Evolutionary conservation across 2,797 vertebrate genomes (phyloP).

Genomic region (Cryptoprocta ferox): DNA sequence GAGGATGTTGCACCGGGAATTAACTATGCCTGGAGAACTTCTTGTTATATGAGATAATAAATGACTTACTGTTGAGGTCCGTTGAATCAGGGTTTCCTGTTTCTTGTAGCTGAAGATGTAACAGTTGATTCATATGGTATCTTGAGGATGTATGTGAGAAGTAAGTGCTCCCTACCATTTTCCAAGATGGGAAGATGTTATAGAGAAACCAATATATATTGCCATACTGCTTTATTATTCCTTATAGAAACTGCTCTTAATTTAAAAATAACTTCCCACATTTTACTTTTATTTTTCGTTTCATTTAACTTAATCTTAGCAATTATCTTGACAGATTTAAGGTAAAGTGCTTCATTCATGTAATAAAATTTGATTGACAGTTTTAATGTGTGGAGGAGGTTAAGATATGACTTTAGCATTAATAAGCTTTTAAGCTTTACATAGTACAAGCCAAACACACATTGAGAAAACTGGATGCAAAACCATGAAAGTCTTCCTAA

Average conservation of each 20-base stretch:
- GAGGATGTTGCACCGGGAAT: not conserved
- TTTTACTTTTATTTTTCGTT: constrained; percentile 77
- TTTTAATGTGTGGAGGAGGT: constrained; percentile 74
- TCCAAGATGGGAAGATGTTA: constrained; percentile 53
- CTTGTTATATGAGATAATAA: constrained; percentile 1
- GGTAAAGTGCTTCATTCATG: constrained; percentile 78
- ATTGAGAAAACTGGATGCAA: constrained; percentile 56
- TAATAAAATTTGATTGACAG: constrained; percentile 78
- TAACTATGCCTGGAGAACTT: not conserved
- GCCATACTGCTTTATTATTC: not conserved
- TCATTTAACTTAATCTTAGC: constrained; percentile 78
- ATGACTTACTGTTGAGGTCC: not conserved
- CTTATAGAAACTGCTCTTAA: constrained; percentile 54
- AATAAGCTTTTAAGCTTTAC: constrained; percentile 74
- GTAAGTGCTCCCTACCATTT: not conserved
- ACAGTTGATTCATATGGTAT: not conserved
- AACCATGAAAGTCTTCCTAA: constrained; percentile 35
- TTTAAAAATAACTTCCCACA: constrained; percentile 78
- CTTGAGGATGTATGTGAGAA: not conserved
- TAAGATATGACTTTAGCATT: constrained; percentile 74
- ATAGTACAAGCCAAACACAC: constrained; percentile 40
- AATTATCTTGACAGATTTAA: constrained; percentile 81
- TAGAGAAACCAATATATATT: constrained; percentile 4
- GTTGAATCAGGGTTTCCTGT: not conserved
- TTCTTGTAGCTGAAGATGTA: not conserved